A percentile compares a stretch with the other conserved stretches of the same genome.
Evolutionary conservation across 2,888 invertebrate genomes (phyloP).

Genomic region (Cheilosia vulpina): DNA sequence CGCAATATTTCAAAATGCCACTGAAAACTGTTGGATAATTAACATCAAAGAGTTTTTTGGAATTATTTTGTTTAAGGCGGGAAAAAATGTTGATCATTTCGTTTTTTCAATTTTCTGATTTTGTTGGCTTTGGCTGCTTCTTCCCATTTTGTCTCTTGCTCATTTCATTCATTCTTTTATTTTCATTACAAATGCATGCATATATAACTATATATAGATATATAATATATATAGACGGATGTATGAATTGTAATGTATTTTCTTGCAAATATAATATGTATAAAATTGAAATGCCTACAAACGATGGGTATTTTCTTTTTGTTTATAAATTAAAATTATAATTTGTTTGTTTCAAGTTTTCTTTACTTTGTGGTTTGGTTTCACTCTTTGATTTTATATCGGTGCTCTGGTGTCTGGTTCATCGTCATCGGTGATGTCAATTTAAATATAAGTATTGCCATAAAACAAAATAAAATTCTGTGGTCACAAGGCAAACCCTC

Average conservation of each 20-base stretch:
- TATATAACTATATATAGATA: constrained; percentile 8
- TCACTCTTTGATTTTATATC: not conserved
- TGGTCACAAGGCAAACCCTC: too few relatives aligned
- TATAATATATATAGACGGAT: constrained; percentile 7
- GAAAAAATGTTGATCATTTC: constrained; percentile 71
- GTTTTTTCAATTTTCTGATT: constrained; percentile 41
- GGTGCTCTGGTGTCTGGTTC: not conserved
- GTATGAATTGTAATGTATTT: constrained; percentile 8
- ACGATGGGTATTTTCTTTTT: constrained; percentile 9
- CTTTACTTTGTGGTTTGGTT: not conserved
- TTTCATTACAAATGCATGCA: constrained; percentile 45
- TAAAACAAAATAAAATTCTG: too few relatives aligned
- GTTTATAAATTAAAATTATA: not conserved
- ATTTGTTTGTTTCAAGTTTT: not conserved
- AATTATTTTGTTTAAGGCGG: constrained; percentile 57
- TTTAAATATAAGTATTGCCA: not conserved
- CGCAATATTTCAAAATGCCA: constrained; percentile 4
- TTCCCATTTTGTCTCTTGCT: constrained; percentile 29
- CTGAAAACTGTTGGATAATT: not conserved
- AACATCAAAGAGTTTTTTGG: constrained; percentile 18
- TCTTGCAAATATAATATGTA: constrained; percentile 27
- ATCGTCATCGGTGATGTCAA: too few relatives aligned
- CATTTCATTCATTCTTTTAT: constrained; percentile 51
- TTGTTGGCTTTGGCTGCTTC: constrained; percentile 20
- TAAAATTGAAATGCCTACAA: not conserved